Evolutionary conservation across 2,113 vertebrate genomes (phyloP).

Genomic region (Eclectus roratus): DNA sequence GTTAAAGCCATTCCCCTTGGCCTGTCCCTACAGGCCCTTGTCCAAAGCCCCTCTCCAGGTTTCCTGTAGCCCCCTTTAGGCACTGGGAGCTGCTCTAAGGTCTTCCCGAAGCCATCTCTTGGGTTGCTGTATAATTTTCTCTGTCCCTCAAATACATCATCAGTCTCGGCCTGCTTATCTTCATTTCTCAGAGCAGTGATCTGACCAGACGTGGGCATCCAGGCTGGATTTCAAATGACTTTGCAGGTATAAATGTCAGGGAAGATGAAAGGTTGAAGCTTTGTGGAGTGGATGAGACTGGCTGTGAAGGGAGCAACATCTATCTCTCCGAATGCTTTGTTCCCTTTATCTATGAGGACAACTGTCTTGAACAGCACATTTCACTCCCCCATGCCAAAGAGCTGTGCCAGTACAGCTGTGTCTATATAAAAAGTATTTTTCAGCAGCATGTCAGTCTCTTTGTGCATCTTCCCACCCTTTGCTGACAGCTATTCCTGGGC

Average conservation of each 20-base stretch:
- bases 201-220: background rate
- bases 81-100: background rate
- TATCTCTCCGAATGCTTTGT: background rate
- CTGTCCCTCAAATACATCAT: background rate
- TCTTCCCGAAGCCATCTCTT: background rate
- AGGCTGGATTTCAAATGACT: background rate
- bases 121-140: background rate
- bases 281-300: background rate
- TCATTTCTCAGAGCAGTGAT: background rate
- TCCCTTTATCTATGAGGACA: background rate
- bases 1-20: background rate
- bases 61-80: background rate
- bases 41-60: background rate
- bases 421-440: background rate
- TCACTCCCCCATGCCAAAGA: background rate
- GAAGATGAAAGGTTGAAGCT: background rate
- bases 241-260: background rate
- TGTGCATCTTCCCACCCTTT: background rate
- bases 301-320: background rate
- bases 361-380: background rate
- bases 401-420: background rate
- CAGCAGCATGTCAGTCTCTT: fast-evolving
- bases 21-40: background rate
- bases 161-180: background rate
- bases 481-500: background rate